These are phyloP conservation scores for Piaya cayana DNA, from an alignment of 2,113 vertebrate genomes.

Conservation along the genomic window DNA sequence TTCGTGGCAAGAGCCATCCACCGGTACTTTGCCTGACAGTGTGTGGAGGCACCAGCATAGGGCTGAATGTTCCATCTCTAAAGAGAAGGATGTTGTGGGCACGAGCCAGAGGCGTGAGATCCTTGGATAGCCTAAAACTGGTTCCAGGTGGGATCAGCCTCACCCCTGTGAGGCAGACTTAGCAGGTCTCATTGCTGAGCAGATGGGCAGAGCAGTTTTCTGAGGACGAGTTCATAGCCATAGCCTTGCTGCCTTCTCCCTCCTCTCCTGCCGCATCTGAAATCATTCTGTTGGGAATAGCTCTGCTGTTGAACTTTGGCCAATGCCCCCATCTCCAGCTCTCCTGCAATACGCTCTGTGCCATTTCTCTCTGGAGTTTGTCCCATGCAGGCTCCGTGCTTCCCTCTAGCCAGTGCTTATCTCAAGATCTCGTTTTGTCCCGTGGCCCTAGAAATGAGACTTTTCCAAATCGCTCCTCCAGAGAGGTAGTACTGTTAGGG, in stretches of 20 bases:
- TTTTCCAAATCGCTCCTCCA: neutral
- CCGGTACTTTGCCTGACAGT: fast-evolving
- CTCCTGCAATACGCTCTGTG: neutral
- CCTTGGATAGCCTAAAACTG: neutral
- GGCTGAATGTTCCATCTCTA: neutral
- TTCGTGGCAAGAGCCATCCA: neutral
- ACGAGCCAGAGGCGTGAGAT: neutral
- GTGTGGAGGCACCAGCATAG: neutral
- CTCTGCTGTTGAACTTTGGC: neutral
- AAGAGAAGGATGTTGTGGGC: neutral
- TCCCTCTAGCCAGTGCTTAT: neutral
- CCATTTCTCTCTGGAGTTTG: fast-evolving
- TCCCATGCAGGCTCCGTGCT: neutral
- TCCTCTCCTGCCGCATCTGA: neutral
- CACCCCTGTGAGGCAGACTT: neutral
- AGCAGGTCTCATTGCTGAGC: neutral
- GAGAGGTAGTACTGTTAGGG: neutral
- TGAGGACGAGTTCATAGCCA: fast-evolving
- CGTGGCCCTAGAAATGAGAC: neutral
- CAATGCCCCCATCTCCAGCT: neutral
- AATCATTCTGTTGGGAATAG: fast-evolving
- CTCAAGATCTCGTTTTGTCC: neutral
- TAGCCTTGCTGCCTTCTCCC: neutral
- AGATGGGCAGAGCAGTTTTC: neutral
- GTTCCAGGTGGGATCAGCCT: neutral